Base-by-base conservation (phyloP, 2,888 invertebrate species). In the Craniophora ligustri region DNA sequence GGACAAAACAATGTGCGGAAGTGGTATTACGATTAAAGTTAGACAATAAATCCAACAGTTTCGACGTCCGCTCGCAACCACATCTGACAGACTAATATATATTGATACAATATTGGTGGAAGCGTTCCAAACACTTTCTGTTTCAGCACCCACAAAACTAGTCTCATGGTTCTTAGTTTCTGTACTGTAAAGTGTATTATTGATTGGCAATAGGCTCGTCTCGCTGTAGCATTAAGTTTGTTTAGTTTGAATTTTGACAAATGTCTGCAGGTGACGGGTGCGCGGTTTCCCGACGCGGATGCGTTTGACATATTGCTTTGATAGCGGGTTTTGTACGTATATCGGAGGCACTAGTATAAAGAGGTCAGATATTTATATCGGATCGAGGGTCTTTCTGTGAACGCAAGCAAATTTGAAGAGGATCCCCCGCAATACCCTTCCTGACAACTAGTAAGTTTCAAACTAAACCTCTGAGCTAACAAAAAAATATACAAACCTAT, bases 221-320 rank as follows among this genome's bases (percentile, higher is more conserved):
- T 47, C 49, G 34, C 40, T 23, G 76, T 47, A 78, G 30, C 41
- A 39, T 18, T 74, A 79, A 71, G 26, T 69, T 82, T 79, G 86
- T 84, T 78, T 76, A 72, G 75, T 74, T 66, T 81, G 83, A 90
- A 81, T 91, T 92, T 91, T 92, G 92, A 92, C 89, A 90, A 92
- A 92, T 92, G 89, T 88, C 88, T 91, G 89, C 89, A 92, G 91
- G 92, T 92, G 92, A 91, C 87, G 87, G 82, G 80, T 75, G 71
- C 74, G 85, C 82, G 87, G 87, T 88, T 87, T 82, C 85, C 86
- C 86, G 81, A 31, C 78, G 77, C 87, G 89, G 89, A 89, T 90
- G 91, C 78, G 78, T 88, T 84, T 91, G 91, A 91, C 91, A 87
- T 91, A 92, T 92, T 86, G 88, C 86, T 87, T 83, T 86, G 89